These are phyloP conservation scores for Hemicentrotus pulcherrimus DNA, from an alignment of 35 echinoderm and acorn worm genomes.

Conservation along the genomic window DNA sequence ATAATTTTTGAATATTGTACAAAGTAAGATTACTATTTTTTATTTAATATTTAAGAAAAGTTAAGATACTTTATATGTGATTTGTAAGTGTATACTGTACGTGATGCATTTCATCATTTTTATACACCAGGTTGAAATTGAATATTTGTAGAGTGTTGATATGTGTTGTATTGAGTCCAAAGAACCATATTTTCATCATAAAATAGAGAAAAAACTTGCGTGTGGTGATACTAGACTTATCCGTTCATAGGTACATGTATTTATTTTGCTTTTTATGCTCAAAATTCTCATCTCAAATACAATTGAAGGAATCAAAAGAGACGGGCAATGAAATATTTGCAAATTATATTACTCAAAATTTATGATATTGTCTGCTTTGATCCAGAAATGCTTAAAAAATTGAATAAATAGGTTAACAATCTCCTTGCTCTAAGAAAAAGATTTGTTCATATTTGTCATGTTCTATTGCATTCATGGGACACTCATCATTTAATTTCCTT, in stretches of 20 bases:
- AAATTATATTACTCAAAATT: neutral
- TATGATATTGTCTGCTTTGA: neutral
- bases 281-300: neutral
- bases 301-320: neutral
- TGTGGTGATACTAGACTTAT: neutral
- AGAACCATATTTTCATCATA: neutral
- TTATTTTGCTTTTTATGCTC: neutral
- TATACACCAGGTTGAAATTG: neutral
- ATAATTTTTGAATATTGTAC: neutral
- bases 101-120: neutral
- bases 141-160: slow-evolving; percentile 1
- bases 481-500: neutral
- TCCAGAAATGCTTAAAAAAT: neutral
- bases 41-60: slow-evolving; percentile 15
- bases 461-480: neutral
- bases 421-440: neutral
- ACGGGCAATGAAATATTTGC: neutral
- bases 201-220: neutral
- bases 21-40: slow-evolving; percentile 19
- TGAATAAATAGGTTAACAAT: neutral
- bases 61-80: neutral
- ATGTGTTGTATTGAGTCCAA: neutral
- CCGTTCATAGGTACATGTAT: neutral
- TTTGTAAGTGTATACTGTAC: neutral
- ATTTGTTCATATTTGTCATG: neutral